Evolutionary conservation across 2,888 invertebrate genomes (phyloP).

Genomic region (Nomada fabriciana): DNA sequence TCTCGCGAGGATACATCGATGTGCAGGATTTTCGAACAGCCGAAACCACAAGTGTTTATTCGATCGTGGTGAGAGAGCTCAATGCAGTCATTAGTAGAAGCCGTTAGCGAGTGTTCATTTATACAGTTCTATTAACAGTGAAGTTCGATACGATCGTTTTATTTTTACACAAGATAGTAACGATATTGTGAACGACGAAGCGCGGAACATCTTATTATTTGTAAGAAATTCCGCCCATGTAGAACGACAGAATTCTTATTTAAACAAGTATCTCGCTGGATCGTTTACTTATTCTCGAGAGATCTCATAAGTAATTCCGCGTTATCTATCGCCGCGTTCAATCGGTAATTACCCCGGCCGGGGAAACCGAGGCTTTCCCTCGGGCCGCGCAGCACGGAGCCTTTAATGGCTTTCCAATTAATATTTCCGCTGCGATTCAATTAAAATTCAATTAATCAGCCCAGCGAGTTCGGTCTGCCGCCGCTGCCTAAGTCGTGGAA

Average conservation of each 20-base stretch:
- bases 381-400: slow-evolving; percentile 43
- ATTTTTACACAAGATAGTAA: no score
- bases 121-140: no score
- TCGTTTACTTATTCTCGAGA: slow-evolving; percentile 39
- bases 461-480: slow-evolving; percentile 44
- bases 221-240: neutral
- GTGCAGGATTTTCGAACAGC: no score
- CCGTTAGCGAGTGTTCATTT: no score
- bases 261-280: neutral
- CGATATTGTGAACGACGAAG: no score
- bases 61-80: no score
- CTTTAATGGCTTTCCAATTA: slow-evolving; percentile 77
- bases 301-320: slow-evolving; percentile 38
- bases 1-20: no score
- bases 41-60: no score
- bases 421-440: slow-evolving; percentile 78
- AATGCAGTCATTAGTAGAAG: no score
- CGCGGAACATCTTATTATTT: neutral
- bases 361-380: slow-evolving; percentile 57
- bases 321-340: slow-evolving; percentile 46
- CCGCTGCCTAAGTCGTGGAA: slow-evolving; percentile 73
- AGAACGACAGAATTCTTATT: neutral
- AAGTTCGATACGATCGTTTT: no score
- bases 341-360: slow-evolving; percentile 50
- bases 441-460: slow-evolving; percentile 82